A percentile compares a stretch with the other conserved stretches of the same genome.
phyloP scores from a whole-genome alignment of 2,888 invertebrate genomes.

The Caenorhabditis zanzibari region DNA sequence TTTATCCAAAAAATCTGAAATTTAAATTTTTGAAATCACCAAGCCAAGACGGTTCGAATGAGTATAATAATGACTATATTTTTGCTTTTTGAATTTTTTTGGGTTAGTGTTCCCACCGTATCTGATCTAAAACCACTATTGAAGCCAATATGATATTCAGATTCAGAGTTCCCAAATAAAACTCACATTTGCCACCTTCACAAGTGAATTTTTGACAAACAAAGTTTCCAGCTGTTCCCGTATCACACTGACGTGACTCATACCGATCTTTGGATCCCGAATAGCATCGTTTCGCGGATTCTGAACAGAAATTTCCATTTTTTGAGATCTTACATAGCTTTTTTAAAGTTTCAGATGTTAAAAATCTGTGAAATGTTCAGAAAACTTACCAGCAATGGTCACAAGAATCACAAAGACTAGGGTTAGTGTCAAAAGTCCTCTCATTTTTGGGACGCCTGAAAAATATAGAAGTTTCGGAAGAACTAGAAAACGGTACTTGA shows the following conservation, averaged over 20 bases:
- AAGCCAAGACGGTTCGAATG: background rate
- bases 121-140: too few relatives aligned
- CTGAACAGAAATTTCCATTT: conserved; percentile 48
- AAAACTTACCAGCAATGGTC: background rate
- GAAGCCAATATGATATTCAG: too few relatives aligned
- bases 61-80: background rate
- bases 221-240: conserved; percentile 75
- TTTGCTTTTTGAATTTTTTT: too few relatives aligned
- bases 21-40: background rate
- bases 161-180: too few relatives aligned
- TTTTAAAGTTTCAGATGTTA: too few relatives aligned
- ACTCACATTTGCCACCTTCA: conserved; percentile 81
- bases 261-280: conserved; percentile 78
- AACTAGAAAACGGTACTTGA: too few relatives aligned
- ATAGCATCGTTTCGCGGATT: conserved; percentile 77
- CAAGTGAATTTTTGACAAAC: conserved; percentile 81
- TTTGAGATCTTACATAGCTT: too few relatives aligned
- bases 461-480: background rate
- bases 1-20: background rate
- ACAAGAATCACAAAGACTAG: background rate
- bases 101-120: too few relatives aligned
- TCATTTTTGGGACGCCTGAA: background rate
- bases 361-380: background rate
- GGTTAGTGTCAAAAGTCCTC: background rate
- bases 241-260: conserved; percentile 77